These are phyloP conservation scores for Cactoblastis cactorum DNA, from an alignment of 2,888 invertebrate species.

Conservation along the genomic window DNA sequence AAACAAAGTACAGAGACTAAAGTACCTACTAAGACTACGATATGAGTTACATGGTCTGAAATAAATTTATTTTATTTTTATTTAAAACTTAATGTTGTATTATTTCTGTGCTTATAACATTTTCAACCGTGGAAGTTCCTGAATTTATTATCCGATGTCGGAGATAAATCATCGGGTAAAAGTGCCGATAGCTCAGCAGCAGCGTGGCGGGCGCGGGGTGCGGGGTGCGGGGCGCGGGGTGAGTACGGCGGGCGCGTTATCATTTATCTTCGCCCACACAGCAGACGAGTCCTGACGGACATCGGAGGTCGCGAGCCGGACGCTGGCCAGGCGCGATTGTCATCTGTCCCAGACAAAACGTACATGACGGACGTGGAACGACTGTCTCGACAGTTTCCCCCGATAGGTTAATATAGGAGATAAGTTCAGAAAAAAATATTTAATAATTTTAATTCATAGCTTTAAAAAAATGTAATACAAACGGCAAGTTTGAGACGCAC, in stretches of 20 bases:
- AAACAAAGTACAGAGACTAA: too few relatives aligned
- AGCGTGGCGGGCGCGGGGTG: not conserved
- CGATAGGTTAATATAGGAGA: too few relatives aligned
- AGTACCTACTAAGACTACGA: too few relatives aligned
- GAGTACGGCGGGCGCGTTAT: not conserved
- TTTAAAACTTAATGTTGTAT: not conserved
- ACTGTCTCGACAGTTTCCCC: not conserved
- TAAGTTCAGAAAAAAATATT: not conserved
- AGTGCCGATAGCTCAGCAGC: not conserved
- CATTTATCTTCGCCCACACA: not conserved
- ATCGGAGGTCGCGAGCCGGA: not conserved
- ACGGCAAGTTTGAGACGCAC: too few relatives aligned
- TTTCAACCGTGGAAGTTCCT: not conserved
- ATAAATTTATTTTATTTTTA: not conserved
- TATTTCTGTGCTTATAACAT: not conserved
- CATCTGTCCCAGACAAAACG: not conserved
- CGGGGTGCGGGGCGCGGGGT: not conserved
- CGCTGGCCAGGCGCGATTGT: not conserved
- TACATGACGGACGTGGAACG: not conserved
- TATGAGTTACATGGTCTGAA: too few relatives aligned
- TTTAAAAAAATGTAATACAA: too few relatives aligned
- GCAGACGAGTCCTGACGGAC: not conserved
- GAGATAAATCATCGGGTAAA: conserved; percentile 3
- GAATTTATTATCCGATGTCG: not conserved
- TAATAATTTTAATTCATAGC: too few relatives aligned